Conservation (phyloP, 2,113 vertebrate species). For the Fulica atra region DNA sequence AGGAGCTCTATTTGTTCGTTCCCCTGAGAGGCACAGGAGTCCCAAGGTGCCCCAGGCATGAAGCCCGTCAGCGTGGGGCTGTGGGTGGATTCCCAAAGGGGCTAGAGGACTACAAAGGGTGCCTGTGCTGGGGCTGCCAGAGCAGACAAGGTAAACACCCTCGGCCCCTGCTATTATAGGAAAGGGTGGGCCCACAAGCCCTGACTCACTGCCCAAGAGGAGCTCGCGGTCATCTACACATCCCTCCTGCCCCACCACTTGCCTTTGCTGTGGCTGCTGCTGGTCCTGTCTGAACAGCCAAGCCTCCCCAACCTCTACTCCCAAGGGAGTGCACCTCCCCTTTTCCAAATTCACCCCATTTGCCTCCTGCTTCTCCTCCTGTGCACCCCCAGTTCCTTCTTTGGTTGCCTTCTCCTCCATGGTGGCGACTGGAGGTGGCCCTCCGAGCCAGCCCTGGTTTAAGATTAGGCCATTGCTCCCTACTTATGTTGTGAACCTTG, state of each 20-base stretch:
- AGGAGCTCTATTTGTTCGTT: background rate
- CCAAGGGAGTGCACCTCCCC: background rate
- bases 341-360: background rate
- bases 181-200: background rate
- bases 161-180: background rate
- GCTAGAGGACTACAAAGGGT: background rate
- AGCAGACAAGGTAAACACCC: conserved; percentile 24
- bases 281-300: accelerated
- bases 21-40: background rate
- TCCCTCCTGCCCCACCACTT: background rate
- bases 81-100: background rate
- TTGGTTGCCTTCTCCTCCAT: accelerated
- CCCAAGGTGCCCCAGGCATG: background rate
- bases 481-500: accelerated
- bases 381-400: background rate
- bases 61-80: background rate
- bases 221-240: background rate
- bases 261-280: conserved; percentile 3
- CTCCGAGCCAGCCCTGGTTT: accelerated
- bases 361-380: background rate
- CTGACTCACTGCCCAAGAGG: background rate
- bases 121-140: background rate
- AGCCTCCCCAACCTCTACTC: background rate
- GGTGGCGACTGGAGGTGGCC: background rate
- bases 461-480: background rate